Evolutionary conservation across 2,797 vertebrate genomes (phyloP).

Genomic region (Sebastes dallii): DNA sequence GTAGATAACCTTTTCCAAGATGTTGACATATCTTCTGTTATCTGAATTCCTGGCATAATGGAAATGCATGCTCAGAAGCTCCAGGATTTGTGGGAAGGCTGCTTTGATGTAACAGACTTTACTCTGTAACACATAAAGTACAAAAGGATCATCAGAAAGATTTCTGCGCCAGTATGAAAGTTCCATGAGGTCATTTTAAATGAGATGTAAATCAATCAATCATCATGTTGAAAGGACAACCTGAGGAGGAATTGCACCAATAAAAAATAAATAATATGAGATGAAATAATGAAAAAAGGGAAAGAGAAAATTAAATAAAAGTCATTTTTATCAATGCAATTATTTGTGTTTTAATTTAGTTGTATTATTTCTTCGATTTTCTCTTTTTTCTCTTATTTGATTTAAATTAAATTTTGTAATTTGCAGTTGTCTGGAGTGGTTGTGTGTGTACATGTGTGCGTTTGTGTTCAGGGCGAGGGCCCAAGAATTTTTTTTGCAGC

Average conservation of each 20-base stretch:
- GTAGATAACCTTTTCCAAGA: slow-evolving; percentile 58
- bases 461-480: too few species aligned
- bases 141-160: neutral
- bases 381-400: neutral
- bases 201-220: neutral
- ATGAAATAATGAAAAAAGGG: neutral
- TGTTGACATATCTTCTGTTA: slow-evolving; percentile 66
- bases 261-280: neutral
- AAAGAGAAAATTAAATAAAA: neutral
- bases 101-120: slow-evolving; percentile 75
- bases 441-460: too few species aligned
- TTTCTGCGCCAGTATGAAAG: neutral
- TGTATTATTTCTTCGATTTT: neutral
- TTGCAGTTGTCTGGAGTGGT: too few species aligned
- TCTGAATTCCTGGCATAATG: slow-evolving; percentile 64
- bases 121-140: slow-evolving; percentile 51
- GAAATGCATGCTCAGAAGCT: slow-evolving; percentile 70
- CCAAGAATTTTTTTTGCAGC: too few species aligned
- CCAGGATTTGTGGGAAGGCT: slow-evolving; percentile 69
- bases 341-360: neutral
- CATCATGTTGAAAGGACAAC: neutral
- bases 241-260: neutral
- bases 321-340: neutral
- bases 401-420: too few species aligned
- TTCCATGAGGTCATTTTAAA: neutral